phyloP scores from a whole-genome alignment of 2,113 vertebrate species.

The Trematomus loennbergii region DNA sequence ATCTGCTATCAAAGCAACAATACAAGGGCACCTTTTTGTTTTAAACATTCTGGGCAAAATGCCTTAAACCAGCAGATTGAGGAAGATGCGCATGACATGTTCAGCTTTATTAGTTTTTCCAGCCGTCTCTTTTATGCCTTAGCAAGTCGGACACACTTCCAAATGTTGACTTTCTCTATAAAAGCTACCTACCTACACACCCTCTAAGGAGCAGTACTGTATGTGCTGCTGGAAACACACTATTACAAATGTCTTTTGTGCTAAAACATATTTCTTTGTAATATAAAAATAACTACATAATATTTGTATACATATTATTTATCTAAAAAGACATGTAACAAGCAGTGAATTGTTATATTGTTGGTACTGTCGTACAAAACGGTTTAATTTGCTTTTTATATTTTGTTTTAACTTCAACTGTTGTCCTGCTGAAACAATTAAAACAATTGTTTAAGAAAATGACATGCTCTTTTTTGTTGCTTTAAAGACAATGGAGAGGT shows the following conservation, averaged over 20 bases:
- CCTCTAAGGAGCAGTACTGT: slow-evolving; percentile 42
- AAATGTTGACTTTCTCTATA: slow-evolving; percentile 33
- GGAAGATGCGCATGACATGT: neutral
- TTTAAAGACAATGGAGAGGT: neutral
- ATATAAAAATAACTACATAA: slow-evolving; percentile 32
- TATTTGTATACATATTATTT: slow-evolving; percentile 58
- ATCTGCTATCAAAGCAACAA: slow-evolving; percentile 29
- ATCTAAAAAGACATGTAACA: slow-evolving; percentile 19
- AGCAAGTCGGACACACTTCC: slow-evolving; percentile 33
- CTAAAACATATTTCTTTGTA: slow-evolving; percentile 39
- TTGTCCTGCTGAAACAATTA: slow-evolving; percentile 44
- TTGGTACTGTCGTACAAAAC: slow-evolving; percentile 25
- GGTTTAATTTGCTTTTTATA: slow-evolving; percentile 24
- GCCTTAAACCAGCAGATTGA: slow-evolving; percentile 23
- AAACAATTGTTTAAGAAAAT: slow-evolving; percentile 22
- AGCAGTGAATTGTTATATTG: slow-evolving; percentile 15
- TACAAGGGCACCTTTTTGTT: slow-evolving; percentile 35
- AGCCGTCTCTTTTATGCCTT: slow-evolving; percentile 53
- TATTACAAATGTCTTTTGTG: slow-evolving; percentile 19
- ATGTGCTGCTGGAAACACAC: slow-evolving; percentile 43
- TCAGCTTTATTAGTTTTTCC: slow-evolving; percentile 27
- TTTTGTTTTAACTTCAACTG: slow-evolving; percentile 16
- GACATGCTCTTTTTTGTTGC: neutral
- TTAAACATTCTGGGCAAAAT: neutral
- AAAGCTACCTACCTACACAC: slow-evolving; percentile 23